These are phyloP conservation scores for Arvicanthis niloticus DNA, from an alignment of 2,113 vertebrate genomes.

Conservation along the genomic window DNA sequence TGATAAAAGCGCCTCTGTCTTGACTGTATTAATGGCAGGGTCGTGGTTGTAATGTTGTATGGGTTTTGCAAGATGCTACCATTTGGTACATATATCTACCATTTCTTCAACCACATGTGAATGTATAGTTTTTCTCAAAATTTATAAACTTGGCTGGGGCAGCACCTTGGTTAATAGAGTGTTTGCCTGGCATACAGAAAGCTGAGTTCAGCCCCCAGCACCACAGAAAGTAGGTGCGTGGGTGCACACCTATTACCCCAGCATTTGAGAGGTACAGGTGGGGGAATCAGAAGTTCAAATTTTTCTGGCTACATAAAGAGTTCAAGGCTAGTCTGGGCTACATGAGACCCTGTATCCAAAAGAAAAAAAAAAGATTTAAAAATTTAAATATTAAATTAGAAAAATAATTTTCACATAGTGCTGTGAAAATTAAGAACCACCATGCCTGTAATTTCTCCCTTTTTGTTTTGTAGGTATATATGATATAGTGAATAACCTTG, in stretches of 20 bases:
- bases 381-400: neutral
- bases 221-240: neutral
- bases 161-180: neutral
- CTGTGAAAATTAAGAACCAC: conserved; percentile 22
- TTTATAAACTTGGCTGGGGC: neutral
- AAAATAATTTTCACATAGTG: neutral
- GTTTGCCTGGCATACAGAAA: neutral
- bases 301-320: neutral
- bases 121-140: conserved; percentile 7
- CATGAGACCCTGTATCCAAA: neutral
- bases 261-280: neutral
- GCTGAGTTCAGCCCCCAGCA: neutral
- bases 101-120: conserved; percentile 8
- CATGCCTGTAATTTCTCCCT: conserved; percentile 1
- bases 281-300: neutral
- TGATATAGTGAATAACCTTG: conserved; percentile 97
- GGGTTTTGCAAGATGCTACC: conserved; percentile 17
- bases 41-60: neutral
- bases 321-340: neutral
- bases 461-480: conserved; percentile 90
- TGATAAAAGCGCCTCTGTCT: neutral
- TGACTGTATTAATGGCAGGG: neutral
- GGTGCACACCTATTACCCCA: neutral
- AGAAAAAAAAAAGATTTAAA: neutral
- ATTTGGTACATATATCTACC: neutral